Evolutionary conservation across 2,797 vertebrate genomes (phyloP).

Genomic region (Pantherophis alleghaniensis): DNA sequence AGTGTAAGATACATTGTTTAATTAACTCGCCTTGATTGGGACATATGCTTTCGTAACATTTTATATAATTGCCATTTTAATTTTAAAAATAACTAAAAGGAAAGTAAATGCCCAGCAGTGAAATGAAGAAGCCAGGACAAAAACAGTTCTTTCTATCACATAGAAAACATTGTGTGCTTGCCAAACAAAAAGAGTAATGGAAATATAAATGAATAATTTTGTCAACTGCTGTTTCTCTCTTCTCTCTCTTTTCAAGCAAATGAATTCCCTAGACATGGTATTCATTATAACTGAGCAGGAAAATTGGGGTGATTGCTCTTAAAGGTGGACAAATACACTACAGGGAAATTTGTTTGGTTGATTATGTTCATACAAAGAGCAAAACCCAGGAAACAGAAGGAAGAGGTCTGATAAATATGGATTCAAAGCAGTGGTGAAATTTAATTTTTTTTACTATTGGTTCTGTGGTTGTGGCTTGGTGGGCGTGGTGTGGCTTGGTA

Average conservation of each 20-base stretch:
- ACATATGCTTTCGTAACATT: background rate
- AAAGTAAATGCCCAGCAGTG: background rate
- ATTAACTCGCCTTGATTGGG: background rate
- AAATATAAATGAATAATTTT: slow-evolving; percentile 18
- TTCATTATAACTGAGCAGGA: background rate
- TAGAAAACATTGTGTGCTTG: background rate
- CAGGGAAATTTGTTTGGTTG: background rate
- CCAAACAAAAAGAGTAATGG: background rate
- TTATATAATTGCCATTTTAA: background rate
- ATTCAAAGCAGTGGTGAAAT: background rate
- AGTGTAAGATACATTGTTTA: background rate
- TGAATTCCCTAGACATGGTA: background rate
- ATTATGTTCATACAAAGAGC: background rate
- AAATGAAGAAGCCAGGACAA: background rate
- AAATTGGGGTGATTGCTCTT: background rate
- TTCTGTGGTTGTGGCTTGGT: too few relatives aligned
- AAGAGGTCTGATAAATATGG: background rate
- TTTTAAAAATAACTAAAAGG: background rate
- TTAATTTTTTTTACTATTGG: too few relatives aligned
- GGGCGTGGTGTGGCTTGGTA: too few relatives aligned
- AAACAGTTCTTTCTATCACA: background rate
- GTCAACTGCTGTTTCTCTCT: slow-evolving; percentile 7
- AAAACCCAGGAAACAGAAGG: background rate
- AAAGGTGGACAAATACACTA: background rate
- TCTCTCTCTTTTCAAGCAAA: background rate